Conservation (phyloP, 2,113 vertebrate genomes). For the Dipodomys spectabilis region DNA sequence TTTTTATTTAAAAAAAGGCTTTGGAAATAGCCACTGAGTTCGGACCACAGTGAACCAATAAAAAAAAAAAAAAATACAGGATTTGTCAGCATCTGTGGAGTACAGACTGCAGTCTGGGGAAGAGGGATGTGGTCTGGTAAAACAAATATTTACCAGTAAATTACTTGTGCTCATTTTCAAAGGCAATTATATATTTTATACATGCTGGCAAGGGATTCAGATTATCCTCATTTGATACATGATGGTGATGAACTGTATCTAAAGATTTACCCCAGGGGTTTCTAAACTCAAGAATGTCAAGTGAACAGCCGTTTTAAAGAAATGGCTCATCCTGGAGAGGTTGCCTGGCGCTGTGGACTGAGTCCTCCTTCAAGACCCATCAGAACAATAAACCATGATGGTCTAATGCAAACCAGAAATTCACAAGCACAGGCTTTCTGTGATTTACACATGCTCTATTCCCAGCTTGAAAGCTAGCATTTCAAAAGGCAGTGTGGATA, state of each 20-base stretch:
- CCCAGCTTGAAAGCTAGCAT: slow-evolving; percentile 54
- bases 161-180: slow-evolving; percentile 69
- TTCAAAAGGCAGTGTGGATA: slow-evolving; percentile 41
- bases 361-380: slow-evolving; percentile 25
- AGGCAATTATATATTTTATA: slow-evolving; percentile 55
- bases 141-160: slow-evolving; percentile 71
- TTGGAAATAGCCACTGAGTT: slow-evolving; percentile 51
- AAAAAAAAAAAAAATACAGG: neutral
- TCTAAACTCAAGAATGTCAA: slow-evolving; percentile 45
- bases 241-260: slow-evolving; percentile 57
- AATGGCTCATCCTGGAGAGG: neutral
- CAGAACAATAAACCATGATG: slow-evolving; percentile 63
- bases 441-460: neutral
- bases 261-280: slow-evolving; percentile 58
- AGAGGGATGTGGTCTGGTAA: slow-evolving; percentile 49
- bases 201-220: slow-evolving; percentile 54
- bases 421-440: neutral
- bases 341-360: neutral
- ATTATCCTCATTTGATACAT: slow-evolving; percentile 56
- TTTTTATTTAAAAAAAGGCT: neutral
- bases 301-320: slow-evolving; percentile 23
- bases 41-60: slow-evolving; percentile 35
- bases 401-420: slow-evolving; percentile 80
- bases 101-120: neutral
- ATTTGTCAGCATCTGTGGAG: slow-evolving; percentile 27